phyloP scores from a whole-genome alignment of 2,113 vertebrate species.

The Thinocorus orbignyianus region DNA sequence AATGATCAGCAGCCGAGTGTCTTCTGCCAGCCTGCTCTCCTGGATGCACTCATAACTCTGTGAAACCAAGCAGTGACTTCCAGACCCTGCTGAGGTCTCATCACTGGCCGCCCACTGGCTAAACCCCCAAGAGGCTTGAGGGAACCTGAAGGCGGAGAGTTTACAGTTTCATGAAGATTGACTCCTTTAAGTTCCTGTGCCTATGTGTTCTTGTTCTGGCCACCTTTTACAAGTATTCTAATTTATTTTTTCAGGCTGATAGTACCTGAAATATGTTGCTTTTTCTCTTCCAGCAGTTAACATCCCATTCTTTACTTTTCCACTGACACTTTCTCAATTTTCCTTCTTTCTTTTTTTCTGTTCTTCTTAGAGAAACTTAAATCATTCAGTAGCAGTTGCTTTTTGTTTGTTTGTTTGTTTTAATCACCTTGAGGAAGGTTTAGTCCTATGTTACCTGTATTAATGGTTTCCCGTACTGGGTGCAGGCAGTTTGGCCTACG shows the following conservation, averaged over 20 bases:
- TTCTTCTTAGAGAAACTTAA: background rate
- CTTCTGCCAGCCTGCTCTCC: background rate
- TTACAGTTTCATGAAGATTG: background rate
- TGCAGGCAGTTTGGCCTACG: background rate
- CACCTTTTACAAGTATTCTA: background rate
- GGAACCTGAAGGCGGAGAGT: background rate
- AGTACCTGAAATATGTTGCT: background rate
- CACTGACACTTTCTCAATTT: background rate
- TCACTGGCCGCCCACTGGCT: background rate
- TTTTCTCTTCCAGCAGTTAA: background rate
- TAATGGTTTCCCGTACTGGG: background rate
- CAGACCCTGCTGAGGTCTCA: background rate
- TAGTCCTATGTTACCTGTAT: background rate
- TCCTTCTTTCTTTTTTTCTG: background rate
- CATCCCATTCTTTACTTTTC: background rate
- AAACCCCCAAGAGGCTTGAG: background rate
- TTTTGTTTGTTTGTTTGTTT: background rate
- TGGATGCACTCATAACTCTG: background rate
- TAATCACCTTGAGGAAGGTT: background rate
- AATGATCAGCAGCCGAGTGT: background rate
- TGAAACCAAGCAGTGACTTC: background rate
- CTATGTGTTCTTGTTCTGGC: background rate
- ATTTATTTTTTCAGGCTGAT: background rate
- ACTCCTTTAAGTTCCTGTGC: background rate
- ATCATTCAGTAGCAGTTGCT: background rate